Percentiles rank a stretch among this genome's conserved stretches.
Conservation (phyloP, 2,113 vertebrate genomes). For the Bagarius yarrelli region DNA sequence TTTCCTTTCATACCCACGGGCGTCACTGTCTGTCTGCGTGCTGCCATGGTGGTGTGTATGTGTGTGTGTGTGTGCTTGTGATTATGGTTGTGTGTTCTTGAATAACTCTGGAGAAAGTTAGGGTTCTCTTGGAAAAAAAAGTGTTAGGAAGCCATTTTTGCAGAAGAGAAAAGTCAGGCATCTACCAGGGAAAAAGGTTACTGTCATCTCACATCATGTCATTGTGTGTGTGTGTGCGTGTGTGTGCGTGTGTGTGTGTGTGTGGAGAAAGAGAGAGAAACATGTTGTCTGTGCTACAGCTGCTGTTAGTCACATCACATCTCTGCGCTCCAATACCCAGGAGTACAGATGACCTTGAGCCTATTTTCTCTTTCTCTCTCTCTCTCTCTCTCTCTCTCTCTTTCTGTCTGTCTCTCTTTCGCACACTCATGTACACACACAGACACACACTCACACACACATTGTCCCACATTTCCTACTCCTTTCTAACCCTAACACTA, state of each 20-base stretch:
- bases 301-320: conserved; percentile 51
- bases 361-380: not conserved
- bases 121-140: not conserved
- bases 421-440: conserved; percentile 11
- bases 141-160: conserved; percentile 15
- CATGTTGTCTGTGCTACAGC: conserved; percentile 36
- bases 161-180: conserved; percentile 9
- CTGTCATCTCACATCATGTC: conserved; percentile 52
- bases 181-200: conserved; percentile 32
- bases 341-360: conserved; percentile 36
- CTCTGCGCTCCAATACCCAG: conserved; percentile 49
- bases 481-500: conserved; percentile 63
- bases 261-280: not conserved
- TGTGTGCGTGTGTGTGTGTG: conserved; percentile 29
- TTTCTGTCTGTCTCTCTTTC: not conserved
- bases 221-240: conserved; percentile 6
- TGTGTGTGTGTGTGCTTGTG: conserved; percentile 14
- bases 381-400: not conserved
- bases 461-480: not conserved
- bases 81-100: not conserved
- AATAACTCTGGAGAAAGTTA: not conserved
- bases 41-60: conserved; percentile 5
- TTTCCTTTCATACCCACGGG: conserved; percentile 53
- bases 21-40: conserved; percentile 42
- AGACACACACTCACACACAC: conserved; percentile 12